Evolutionary conservation across 2,797 vertebrate species (phyloP), one percentile per base, ranked within the genome.

Genomic region (Chaetophractus vellerosus): DNA sequence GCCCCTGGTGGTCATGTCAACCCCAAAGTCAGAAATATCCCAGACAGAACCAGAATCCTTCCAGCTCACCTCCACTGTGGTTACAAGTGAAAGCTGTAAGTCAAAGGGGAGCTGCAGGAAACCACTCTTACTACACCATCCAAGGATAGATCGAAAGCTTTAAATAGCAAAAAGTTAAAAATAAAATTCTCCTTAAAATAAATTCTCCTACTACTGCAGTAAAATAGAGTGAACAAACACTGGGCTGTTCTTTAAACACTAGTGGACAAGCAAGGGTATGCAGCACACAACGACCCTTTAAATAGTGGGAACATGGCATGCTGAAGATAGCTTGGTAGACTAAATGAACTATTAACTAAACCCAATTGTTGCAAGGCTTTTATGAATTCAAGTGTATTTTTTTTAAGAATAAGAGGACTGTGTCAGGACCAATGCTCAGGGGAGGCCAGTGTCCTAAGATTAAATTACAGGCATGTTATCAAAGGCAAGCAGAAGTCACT

Each of bases 171-270:
- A 69, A 86, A 66, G 81, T 93, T 95, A 96, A 97, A 97, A 97
- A 97, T 95, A 97, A 93, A 96, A 75, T 38, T 38, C 92, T 92
- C 57, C 66, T 97, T 90, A 96, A 97, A 94, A 97, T 95, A 95
- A 96, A 96, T 88, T 89, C 71, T 87, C 75, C 94, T 79, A 75
- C 74, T 75, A 76, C 90, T 48, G 64, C 0, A 23, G 76, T 72
- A 93, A 96, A 94, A 91, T 92, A 95, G 88, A 71, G 71, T 36
- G 94, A 92, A 90, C 57, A 84, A 85, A 36, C 16, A 5, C 19
- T 45, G 16, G 79, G 81, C 10, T 92, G 59, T 55, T 86, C 83
- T 84, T 71, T 93, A 79, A 23, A 81, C 36, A 33, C 81, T 1
- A 15, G 84, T 74, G 52, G 81, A 75, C 31, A 66, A 63, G 76